These are phyloP conservation scores for Xylota segnis DNA, from an alignment of 2,888 invertebrate species.

Conservation along the genomic window DNA sequence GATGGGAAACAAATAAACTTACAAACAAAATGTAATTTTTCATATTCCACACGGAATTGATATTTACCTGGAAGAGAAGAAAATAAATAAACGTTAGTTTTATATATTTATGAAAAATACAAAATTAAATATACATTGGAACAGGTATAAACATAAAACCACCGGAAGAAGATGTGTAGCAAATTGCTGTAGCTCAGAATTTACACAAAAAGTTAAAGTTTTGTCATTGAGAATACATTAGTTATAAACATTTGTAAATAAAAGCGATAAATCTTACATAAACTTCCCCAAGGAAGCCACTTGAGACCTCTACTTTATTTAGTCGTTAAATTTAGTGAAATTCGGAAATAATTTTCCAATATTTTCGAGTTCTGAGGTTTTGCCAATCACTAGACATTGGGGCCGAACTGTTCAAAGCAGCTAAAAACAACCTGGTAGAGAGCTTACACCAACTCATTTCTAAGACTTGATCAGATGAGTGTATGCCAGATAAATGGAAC, in stretches of 20 bases:
- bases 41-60: neutral
- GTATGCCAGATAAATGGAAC: too few relatives aligned
- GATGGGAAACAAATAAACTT: neutral
- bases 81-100: slow-evolving; percentile 14
- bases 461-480: too few relatives aligned
- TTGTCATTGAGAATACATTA: slow-evolving; percentile 1
- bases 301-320: neutral
- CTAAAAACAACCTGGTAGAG: too few relatives aligned
- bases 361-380: too few relatives aligned
- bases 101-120: neutral
- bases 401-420: too few relatives aligned
- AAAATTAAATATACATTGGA: neutral
- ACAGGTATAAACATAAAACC: neutral
- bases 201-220: neutral
- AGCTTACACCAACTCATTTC: too few relatives aligned
- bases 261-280: neutral
- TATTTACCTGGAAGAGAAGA: slow-evolving; percentile 60
- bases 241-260: neutral
- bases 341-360: too few relatives aligned
- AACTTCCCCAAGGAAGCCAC: neutral
- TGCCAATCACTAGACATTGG: too few relatives aligned
- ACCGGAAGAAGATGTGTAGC: neutral
- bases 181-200: neutral
- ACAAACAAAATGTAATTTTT: neutral
- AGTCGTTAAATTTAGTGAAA: too few relatives aligned